A percentile compares a stretch with the other conserved stretches of the same genome.
Evolutionary conservation across 2,113 vertebrate species (phyloP).

Genomic region (Cromileptes altivelis): DNA sequence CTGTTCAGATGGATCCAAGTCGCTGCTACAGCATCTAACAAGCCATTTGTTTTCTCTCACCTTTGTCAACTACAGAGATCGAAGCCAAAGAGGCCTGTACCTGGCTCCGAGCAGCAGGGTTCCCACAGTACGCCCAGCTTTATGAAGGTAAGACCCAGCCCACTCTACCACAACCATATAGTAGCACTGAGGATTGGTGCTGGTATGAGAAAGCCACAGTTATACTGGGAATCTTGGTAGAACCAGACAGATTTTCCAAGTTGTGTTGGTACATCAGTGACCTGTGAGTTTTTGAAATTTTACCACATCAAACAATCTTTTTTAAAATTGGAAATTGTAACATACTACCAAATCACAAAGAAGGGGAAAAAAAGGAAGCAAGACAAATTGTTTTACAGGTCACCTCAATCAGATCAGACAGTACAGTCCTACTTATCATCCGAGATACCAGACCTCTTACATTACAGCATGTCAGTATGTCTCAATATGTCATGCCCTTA

Average conservation of each 20-base stretch:
- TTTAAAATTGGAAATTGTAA: too few species aligned
- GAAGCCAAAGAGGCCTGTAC: slow-evolving; percentile 90
- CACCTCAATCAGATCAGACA: too few species aligned
- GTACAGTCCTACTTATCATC: too few species aligned
- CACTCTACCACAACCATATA: background rate
- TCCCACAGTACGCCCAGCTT: slow-evolving; percentile 91
- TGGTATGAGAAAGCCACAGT: background rate
- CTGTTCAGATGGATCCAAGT: background rate
- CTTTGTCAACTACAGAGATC: slow-evolving; percentile 81
- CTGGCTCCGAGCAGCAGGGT: slow-evolving; percentile 92
- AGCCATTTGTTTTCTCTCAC: slow-evolving; percentile 8
- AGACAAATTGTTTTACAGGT: too few species aligned
- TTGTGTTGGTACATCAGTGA: background rate
- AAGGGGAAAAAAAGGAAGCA: too few species aligned
- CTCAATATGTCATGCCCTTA: too few species aligned
- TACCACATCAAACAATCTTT: background rate
- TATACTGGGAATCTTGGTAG: background rate
- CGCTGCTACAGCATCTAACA: slow-evolving; percentile 30
- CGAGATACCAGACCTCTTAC: too few species aligned
- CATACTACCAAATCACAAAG: too few species aligned
- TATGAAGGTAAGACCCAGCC: slow-evolving; percentile 88
- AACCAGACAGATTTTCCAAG: background rate
- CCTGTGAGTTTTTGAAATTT: background rate
- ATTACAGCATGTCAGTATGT: too few species aligned
- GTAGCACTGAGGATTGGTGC: too few species aligned